Evolutionary conservation across 2,888 invertebrate species (phyloP).

Genomic region (Rhamnusium bicolor): DNA sequence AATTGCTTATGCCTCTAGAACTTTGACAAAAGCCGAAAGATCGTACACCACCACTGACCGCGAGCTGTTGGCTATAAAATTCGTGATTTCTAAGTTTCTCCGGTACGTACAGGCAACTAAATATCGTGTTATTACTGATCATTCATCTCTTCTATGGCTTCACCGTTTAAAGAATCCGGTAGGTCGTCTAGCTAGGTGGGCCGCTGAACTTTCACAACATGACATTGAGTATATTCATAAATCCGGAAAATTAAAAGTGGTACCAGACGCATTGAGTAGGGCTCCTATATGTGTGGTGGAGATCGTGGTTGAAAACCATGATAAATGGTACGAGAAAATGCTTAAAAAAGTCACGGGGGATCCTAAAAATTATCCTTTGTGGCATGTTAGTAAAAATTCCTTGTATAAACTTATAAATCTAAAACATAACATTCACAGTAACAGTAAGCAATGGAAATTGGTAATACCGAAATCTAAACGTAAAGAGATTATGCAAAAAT

Average conservation of each 20-base stretch:
- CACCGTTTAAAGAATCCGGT: slow-evolving; percentile 53
- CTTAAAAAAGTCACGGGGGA: neutral
- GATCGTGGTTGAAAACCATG: neutral
- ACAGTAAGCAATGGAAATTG: neutral
- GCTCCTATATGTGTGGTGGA: neutral
- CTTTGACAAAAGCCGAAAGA: slow-evolving; percentile 27
- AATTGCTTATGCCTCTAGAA: slow-evolving; percentile 45
- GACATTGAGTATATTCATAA: neutral
- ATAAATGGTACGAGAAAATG: neutral
- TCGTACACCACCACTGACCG: slow-evolving; percentile 42
- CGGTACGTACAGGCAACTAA: slow-evolving; percentile 49
- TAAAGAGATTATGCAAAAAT: neutral
- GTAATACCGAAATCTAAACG: neutral
- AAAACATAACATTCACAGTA: neutral
- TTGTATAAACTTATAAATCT: neutral
- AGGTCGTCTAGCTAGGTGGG: slow-evolving; percentile 55
- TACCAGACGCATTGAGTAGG: neutral
- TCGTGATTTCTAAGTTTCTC: slow-evolving; percentile 44
- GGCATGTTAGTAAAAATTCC: neutral
- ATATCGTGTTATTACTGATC: slow-evolving; percentile 57
- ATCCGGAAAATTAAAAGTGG: neutral
- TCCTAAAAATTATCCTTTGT: neutral
- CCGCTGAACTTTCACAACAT: slow-evolving; percentile 5
- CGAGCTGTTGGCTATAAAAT: slow-evolving; percentile 42
- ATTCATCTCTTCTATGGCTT: slow-evolving; percentile 52